Evolutionary conservation across 1,140 invertebrate genomes (phyloP).

Genomic region (Bombus fervidus): DNA sequence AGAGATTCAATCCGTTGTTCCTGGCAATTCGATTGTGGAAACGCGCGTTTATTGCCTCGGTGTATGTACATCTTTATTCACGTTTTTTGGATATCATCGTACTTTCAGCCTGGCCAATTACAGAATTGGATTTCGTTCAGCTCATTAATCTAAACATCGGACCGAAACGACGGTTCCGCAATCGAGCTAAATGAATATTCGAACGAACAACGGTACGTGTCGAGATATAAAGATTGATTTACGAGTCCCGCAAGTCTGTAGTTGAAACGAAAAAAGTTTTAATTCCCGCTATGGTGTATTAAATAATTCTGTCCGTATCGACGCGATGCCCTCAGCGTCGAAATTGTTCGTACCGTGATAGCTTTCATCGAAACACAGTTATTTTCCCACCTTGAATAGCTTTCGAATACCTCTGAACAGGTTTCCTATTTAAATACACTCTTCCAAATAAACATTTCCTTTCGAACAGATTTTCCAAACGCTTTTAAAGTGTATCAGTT

Average conservation of each 20-base stretch:
- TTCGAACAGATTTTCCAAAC: background rate
- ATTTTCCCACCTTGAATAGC: background rate
- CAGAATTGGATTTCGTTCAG: slow-evolving; percentile 40
- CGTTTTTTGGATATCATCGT: slow-evolving; percentile 43
- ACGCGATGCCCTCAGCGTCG: too few species aligned
- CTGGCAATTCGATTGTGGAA: background rate
- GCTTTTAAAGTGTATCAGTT: background rate
- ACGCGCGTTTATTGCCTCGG: slow-evolving; percentile 21
- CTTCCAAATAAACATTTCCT: background rate
- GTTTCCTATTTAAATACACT: background rate
- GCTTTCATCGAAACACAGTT: background rate
- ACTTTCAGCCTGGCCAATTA: slow-evolving; percentile 32
- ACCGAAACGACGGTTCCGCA: slow-evolving; percentile 20
- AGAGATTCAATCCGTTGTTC: background rate
- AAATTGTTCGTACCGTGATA: background rate
- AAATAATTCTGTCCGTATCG: slow-evolving; percentile 29
- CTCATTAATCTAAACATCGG: slow-evolving; percentile 53
- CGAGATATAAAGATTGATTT: slow-evolving; percentile 65
- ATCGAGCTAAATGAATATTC: slow-evolving; percentile 48
- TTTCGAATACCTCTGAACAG: background rate
- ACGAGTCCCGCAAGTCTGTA: slow-evolving; percentile 29
- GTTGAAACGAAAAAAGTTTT: slow-evolving; percentile 57
- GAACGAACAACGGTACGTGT: slow-evolving; percentile 4
- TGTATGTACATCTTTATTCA: slow-evolving; percentile 15
- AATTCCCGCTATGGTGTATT: slow-evolving; percentile 60